Percentiles rank a stretch among this genome's conserved stretches.
Conservation (phyloP, 2,113 vertebrate species). For the Vimba vimba region DNA sequence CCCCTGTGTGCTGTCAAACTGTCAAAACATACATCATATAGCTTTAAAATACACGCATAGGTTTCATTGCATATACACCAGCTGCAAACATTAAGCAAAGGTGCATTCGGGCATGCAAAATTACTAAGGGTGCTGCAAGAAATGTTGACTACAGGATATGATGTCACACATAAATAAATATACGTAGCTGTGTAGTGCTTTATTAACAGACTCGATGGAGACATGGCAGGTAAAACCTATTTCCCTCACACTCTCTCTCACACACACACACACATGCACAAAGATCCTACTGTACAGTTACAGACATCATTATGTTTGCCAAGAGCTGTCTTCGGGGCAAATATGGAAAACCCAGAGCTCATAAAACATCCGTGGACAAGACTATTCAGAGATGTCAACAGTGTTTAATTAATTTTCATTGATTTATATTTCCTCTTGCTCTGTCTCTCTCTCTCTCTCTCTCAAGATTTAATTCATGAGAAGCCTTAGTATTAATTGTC, state of each 20-base stretch:
- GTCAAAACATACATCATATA: neutral
- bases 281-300: slow-evolving; percentile 42
- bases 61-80: neutral
- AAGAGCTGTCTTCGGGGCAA: slow-evolving; percentile 30
- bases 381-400: slow-evolving; percentile 2
- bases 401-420: neutral
- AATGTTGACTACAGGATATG: neutral
- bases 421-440: neutral
- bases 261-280: neutral
- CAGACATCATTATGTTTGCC: slow-evolving; percentile 29
- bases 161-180: neutral
- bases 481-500: neutral
- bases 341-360: neutral
- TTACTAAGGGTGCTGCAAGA: neutral
- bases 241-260: neutral
- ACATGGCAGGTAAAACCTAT: slow-evolving; percentile 24
- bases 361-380: slow-evolving; percentile 28
- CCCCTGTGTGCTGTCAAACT: neutral
- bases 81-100: neutral
- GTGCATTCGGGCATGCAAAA: neutral
- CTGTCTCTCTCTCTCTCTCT: slow-evolving; percentile 1
- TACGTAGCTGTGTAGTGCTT: neutral
- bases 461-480: neutral
- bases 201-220: slow-evolving; percentile 7
- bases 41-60: neutral